These are phyloP conservation scores for Bombus consobrinus DNA, from an alignment of 1,140 invertebrate species.

Conservation along the genomic window DNA sequence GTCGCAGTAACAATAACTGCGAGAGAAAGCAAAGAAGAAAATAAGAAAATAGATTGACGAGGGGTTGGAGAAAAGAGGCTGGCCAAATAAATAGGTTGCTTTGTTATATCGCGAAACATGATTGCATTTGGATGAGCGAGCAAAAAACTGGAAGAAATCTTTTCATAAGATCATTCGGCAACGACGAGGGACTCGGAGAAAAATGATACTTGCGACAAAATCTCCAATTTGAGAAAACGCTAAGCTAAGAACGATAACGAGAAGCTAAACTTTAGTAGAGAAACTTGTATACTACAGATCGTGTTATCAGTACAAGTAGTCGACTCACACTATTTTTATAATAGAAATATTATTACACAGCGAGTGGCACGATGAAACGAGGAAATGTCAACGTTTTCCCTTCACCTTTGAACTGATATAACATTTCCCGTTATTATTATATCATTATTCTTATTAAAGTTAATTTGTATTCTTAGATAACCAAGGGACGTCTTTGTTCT, in stretches of 20 bases:
- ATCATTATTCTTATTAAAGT: neutral
- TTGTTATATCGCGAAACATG: neutral
- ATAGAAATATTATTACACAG: conserved; percentile 3
- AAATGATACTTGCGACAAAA: neutral
- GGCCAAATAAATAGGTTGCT: neutral
- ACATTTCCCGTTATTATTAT: conserved; percentile 15
- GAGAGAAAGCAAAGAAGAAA: neutral
- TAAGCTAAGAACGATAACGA: too few relatives aligned
- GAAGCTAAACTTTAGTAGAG: neutral
- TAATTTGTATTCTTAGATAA: neutral
- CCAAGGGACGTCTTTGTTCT: neutral
- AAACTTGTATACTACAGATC: neutral
- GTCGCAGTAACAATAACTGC: conserved; percentile 38
- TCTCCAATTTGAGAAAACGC: too few relatives aligned
- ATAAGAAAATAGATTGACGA: neutral
- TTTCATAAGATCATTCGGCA: neutral
- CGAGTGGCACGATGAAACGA: neutral
- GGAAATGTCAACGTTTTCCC: conserved; percentile 29
- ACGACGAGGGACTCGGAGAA: neutral
- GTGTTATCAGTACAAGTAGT: neutral
- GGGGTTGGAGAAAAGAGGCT: neutral
- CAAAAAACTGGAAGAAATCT: neutral
- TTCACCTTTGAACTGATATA: conserved; percentile 15
- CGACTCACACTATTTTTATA: conserved; percentile 1
- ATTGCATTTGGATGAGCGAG: neutral